Evolutionary conservation across 2,113 vertebrate genomes (phyloP).

Genomic region (Neolamprologus devosi): DNA sequence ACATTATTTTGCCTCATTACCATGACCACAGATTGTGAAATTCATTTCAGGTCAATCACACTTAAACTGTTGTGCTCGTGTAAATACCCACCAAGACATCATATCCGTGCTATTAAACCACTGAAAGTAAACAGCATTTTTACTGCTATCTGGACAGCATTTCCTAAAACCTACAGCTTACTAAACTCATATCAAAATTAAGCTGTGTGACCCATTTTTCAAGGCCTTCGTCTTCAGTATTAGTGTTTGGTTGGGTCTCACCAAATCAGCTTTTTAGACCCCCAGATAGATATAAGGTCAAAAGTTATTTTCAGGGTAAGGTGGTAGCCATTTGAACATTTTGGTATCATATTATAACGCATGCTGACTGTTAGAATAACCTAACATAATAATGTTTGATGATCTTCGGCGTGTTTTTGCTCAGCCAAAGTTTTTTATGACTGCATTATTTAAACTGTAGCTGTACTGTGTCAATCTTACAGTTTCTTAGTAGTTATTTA

Average conservation of each 20-base stretch:
- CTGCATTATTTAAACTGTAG: neutral
- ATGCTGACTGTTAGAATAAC: neutral
- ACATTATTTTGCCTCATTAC: neutral
- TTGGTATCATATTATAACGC: neutral
- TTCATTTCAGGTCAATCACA: neutral
- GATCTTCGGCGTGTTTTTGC: neutral
- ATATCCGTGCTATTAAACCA: neutral
- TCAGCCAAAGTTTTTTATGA: neutral
- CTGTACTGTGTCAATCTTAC: accelerated
- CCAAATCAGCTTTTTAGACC: neutral
- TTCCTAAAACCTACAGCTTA: neutral
- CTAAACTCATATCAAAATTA: neutral
- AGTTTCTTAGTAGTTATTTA: neutral
- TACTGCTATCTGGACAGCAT: neutral
- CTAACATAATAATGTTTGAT: neutral
- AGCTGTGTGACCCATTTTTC: neutral
- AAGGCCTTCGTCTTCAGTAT: neutral
- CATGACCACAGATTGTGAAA: neutral
- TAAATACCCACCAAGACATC: neutral
- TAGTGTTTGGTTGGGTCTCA: neutral
- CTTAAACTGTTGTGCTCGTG: neutral
- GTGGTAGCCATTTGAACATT: neutral
- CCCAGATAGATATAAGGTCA: neutral
- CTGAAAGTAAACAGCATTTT: neutral
- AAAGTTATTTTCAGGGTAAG: neutral